Evolutionary conservation across 2,888 invertebrate genomes (phyloP), one percentile per base, ranked within the genome.

Genomic region (Noctua comes): DNA sequence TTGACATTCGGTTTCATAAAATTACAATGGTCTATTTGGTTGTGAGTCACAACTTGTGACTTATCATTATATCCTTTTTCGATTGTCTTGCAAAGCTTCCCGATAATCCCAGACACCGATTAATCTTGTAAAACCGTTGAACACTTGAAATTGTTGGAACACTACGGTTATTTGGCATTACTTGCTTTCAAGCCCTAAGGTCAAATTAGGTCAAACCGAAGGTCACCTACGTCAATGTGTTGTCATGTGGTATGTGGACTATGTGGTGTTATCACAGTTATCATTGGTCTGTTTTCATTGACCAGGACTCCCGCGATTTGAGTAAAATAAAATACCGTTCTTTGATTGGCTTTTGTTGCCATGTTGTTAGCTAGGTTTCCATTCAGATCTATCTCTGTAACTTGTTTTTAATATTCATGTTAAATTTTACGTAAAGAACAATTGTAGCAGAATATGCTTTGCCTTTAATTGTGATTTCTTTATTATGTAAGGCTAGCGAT

Each of bases 401-500:
- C 2, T 46, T 36, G 51, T 80, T 46, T 68, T 24, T 24, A 27
- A 7, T 51, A 48, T 11, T 57, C 11, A 40, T 11, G 18, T 16
- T 8, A 31, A 16, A 31, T 79, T 10, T 3, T 48, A 31, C 11
- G 1, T 43, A n/a, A 2, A 79, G 79, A 79, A 79, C 73, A 36
- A 46, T 7, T 48, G 5, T 27, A 1, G 11, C 64, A 21, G 59
- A n/a, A 46, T 27, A 57, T 21, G 10, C 13, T 31, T 40, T 77
- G 27, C 21, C 0, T 18, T 24, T 36, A 5, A 24, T 64, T 69
- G 27, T 13, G 16, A 5, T 78, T n/a, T 40, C 27, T 36, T 18
- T 65, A 82, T 87, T 87, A 86, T 66, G 76, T 90, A 84, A 82
- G 72, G 70, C 66, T 73, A 79, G 51, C 54, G 91, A 91, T 92